These are phyloP conservation scores for Stegodyphus mimosarum DNA, from an alignment of 1,140 invertebrate genomes.

Conservation along the genomic window DNA sequence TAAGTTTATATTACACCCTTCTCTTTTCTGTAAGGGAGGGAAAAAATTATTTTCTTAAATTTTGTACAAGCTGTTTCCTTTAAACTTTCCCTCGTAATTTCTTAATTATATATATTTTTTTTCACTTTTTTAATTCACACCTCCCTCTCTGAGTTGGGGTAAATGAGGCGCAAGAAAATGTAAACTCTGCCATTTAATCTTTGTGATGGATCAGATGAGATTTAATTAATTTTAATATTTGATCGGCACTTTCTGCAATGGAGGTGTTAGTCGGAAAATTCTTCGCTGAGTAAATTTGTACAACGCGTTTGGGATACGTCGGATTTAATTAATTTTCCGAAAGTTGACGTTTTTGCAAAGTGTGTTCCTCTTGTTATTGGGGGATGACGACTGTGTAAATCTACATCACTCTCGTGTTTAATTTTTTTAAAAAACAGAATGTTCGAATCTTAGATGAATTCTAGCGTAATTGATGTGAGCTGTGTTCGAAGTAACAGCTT, in stretches of 20 bases:
- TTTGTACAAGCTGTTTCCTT: no score
- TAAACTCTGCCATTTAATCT: slow-evolving; percentile 4
- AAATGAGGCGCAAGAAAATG: not conserved
- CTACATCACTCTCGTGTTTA: no score
- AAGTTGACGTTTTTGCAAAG: slow-evolving; percentile 8
- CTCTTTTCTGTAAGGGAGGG: no score
- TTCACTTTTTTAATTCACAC: not conserved
- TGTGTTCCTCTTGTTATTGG: not conserved
- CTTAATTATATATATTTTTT: no score
- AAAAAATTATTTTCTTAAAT: no score
- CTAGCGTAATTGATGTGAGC: no score
- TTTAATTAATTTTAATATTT: slow-evolving; percentile 12
- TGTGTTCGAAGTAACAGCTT: no score
- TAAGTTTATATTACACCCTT: no score
- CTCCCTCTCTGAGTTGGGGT: not conserved
- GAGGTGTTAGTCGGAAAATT: not conserved
- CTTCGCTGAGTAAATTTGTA: not conserved
- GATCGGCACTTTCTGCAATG: not conserved
- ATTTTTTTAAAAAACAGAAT: no score
- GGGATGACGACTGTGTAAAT: not conserved
- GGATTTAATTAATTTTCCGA: slow-evolving; percentile 11
- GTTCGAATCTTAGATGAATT: no score
- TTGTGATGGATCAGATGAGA: not conserved
- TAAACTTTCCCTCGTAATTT: no score
- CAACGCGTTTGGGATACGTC: not conserved